These are phyloP conservation scores for Tiaroga cobitis DNA, from an alignment of 2,797 vertebrate genomes.

Conservation along the genomic window DNA sequence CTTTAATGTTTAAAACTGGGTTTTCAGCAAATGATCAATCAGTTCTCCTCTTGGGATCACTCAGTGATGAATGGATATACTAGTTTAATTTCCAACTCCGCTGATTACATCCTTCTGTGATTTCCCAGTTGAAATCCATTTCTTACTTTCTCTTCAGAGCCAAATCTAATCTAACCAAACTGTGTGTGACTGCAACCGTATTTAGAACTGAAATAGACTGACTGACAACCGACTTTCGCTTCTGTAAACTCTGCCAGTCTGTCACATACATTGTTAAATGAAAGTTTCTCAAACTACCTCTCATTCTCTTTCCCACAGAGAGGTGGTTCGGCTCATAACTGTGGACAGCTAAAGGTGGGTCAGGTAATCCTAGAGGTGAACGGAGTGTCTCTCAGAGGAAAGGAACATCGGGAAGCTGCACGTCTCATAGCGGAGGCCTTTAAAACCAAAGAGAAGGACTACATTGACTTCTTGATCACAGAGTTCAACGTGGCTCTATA, in stretches of 20 bases:
- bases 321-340: conserved; percentile 94
- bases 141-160: neutral
- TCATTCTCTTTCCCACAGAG: conserved; percentile 72
- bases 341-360: conserved; percentile 94
- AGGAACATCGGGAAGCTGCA: conserved; percentile 92
- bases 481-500: conserved; percentile 96
- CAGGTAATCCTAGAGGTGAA: conserved; percentile 97
- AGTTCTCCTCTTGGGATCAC: neutral
- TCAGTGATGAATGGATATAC: neutral
- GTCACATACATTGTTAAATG: neutral
- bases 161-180: neutral
- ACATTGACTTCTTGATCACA: conserved; percentile 94
- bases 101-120: conserved; percentile 2
- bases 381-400: conserved; percentile 85
- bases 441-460: conserved; percentile 93
- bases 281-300: neutral
- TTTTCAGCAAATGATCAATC: conserved; percentile 15
- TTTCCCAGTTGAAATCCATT: conserved; percentile 13
- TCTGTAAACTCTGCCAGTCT: neutral
- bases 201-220: neutral
- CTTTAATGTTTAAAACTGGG: neutral
- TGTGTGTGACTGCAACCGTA: neutral
- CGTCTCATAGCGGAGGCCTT: conserved; percentile 96
- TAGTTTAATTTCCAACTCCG: neutral
- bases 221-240: too few relatives aligned